A percentile compares a stretch with the other conserved stretches of the same genome.
Conservation (phyloP, 2,797 vertebrate genomes). For the Heteromormyrus szaboi region DNA sequence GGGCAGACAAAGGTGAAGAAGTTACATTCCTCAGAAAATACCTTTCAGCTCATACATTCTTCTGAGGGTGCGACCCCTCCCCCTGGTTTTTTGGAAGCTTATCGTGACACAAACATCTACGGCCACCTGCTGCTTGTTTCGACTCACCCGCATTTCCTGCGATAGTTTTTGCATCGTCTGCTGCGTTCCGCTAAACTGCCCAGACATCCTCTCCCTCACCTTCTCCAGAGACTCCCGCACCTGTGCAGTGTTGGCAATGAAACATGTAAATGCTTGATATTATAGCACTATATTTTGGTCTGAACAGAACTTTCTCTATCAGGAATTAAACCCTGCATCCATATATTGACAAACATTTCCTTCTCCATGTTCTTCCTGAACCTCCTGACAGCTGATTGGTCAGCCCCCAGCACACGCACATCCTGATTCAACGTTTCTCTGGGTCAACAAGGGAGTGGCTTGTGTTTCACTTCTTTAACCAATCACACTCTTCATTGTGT, state of each 20-base stretch:
- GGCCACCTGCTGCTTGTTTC: not conserved
- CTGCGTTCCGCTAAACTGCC: conserved; percentile 93
- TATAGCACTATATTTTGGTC: not conserved
- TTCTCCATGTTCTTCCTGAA: not conserved
- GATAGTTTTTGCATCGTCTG: conserved; percentile 83
- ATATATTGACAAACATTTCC: not conserved
- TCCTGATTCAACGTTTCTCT: not conserved
- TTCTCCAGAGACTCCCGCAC: conserved; percentile 93
- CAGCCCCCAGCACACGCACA: not conserved
- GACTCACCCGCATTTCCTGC: conserved; percentile 73
- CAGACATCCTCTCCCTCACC: conserved; percentile 86
- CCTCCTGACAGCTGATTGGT: not conserved
- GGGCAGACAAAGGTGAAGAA: not conserved
- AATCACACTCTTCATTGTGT: not conserved
- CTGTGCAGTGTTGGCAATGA: conserved; percentile 46
- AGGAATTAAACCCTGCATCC: not conserved
- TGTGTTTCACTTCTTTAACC: not conserved
- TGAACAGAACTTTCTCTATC: not conserved
- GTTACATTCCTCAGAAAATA: not conserved
- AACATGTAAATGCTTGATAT: not conserved
- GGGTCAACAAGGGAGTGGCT: not conserved
- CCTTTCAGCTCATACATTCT: not conserved
- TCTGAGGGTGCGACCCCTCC: not conserved
- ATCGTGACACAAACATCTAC: not conserved
- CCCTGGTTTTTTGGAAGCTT: not conserved